Percentiles rank a stretch among this genome's conserved stretches.
Evolutionary conservation across 53 echinoderm and acorn worm genomes (phyloP).

Genomic region (Paracentrotus lividus): DNA sequence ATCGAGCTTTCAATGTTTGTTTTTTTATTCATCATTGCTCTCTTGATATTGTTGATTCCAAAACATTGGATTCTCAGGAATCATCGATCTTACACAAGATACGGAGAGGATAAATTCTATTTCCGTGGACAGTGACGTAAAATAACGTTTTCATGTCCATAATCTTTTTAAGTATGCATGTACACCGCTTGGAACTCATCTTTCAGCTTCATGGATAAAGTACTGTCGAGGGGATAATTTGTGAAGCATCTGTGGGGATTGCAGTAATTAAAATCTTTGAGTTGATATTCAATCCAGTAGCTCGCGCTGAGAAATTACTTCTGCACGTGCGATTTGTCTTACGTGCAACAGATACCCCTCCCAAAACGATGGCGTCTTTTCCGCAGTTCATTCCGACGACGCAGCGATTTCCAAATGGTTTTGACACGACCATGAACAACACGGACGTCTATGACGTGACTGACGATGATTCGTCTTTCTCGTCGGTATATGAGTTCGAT

Average conservation of each 20-base stretch:
- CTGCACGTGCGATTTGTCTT: neutral
- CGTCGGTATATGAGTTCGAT: slow-evolving; percentile 19
- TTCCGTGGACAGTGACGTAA: neutral
- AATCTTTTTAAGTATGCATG: neutral
- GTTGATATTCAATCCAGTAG: neutral
- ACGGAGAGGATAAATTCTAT: neutral
- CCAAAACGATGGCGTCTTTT: neutral
- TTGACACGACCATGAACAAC: slow-evolving; percentile 8
- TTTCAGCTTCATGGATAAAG: neutral
- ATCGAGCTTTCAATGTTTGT: neutral
- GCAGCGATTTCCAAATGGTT: neutral
- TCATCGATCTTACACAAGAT: neutral
- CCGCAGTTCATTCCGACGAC: neutral
- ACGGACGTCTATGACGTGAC: neutral
- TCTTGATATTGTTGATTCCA: neutral
- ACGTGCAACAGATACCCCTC: neutral
- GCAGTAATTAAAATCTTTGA: neutral
- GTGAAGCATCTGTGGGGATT: neutral
- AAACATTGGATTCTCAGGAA: neutral
- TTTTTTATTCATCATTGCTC: neutral
- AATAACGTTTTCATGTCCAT: neutral
- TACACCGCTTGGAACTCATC: neutral
- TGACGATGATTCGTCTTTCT: neutral
- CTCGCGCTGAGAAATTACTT: neutral
- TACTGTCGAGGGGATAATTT: neutral